A percentile compares a stretch with the other conserved stretches of the same genome.
phyloP scores from a whole-genome alignment of 2,113 vertebrate species.

The Pseudolaguvia tuberculata region DNA sequence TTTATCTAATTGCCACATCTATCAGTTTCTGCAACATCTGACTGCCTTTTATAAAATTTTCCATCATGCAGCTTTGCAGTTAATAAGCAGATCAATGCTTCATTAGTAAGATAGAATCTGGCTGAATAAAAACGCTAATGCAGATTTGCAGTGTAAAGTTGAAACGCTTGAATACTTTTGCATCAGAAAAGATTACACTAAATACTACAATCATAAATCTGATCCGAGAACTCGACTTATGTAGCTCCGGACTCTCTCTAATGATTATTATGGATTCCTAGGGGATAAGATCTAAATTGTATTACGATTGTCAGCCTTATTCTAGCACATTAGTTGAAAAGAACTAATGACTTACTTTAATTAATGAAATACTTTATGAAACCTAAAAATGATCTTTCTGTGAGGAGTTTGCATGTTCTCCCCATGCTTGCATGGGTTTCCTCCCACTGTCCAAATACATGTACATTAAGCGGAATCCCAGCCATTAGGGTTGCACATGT shows the following conservation, averaged over 20 bases:
- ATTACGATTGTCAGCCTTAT: not conserved
- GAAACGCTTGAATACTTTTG: not conserved
- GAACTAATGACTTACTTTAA: too few species aligned
- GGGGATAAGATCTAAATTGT: not conserved
- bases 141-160: not conserved
- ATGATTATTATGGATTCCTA: not conserved
- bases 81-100: constrained; percentile 5
- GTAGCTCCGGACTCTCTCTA: constrained; percentile 2
- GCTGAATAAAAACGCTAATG: not conserved
- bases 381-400: too few species aligned
- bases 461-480: too few species aligned
- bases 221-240: not conserved
- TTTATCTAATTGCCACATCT: not conserved
- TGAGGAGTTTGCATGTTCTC: too few species aligned
- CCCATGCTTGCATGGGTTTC: too few species aligned
- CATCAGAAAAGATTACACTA: not conserved
- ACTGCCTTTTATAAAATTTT: not conserved
- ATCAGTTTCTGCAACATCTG: not conserved
- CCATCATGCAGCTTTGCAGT: not conserved
- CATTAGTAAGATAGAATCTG: not conserved
- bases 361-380: not conserved
- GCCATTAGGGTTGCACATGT: too few species aligned
- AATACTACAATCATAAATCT: not conserved
- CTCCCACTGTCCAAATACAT: too few species aligned
- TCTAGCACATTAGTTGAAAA: not conserved